phyloP scores from a whole-genome alignment of 2,888 invertebrate species.

The Caradrina clavipalpis region DNA sequence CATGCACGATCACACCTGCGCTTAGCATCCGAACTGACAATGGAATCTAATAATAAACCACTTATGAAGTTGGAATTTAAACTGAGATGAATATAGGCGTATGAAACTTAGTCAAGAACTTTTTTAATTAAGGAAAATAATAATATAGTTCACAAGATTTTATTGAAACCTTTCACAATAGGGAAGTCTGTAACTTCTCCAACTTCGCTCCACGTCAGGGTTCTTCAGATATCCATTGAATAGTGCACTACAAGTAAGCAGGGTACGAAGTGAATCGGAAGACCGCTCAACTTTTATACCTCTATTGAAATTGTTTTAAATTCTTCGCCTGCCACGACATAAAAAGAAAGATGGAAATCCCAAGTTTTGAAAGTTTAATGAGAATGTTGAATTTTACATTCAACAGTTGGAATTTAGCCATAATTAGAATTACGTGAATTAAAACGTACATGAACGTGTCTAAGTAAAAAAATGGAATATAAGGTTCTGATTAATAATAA shows the following conservation, averaged over 20 bases:
- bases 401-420: background rate
- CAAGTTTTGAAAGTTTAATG: background rate
- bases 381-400: background rate
- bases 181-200: constrained; percentile 37
- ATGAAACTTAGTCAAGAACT: constrained; percentile 6
- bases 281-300: constrained; percentile 58
- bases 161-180: constrained; percentile 42
- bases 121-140: constrained; percentile 28
- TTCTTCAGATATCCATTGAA: constrained; percentile 59
- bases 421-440: too few species aligned
- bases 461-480: too few species aligned
- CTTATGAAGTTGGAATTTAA: background rate
- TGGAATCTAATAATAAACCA: constrained; percentile 17
- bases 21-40: constrained; percentile 22
- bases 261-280: constrained; percentile 34
- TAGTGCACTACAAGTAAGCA: constrained; percentile 50
- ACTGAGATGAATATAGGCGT: background rate
- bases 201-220: constrained; percentile 51
- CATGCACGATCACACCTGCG: constrained; percentile 70
- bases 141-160: constrained; percentile 20
- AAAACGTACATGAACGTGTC: too few species aligned
- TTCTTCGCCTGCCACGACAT: constrained; percentile 36
- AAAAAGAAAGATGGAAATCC: constrained; percentile 17
- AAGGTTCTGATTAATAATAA: too few species aligned
- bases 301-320: constrained; percentile 65